A percentile compares a stretch with the other conserved stretches of the same genome.
phyloP scores from a whole-genome alignment of 2,888 invertebrate genomes.

The Allygus modestus region DNA sequence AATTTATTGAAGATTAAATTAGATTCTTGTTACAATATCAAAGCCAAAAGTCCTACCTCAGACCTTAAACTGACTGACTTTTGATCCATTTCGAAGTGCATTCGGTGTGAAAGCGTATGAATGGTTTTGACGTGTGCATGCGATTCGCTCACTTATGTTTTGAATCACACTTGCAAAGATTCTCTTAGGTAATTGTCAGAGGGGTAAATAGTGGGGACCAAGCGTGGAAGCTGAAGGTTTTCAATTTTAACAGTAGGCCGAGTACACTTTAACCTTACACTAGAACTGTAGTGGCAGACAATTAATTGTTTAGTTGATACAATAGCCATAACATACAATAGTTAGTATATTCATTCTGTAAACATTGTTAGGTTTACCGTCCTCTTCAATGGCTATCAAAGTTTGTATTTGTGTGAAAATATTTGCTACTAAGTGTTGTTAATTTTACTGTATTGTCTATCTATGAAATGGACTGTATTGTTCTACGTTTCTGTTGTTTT shows the following conservation, averaged over 20 bases:
- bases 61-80: slow-evolving; percentile 47
- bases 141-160: slow-evolving; percentile 41
- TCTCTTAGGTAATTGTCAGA: background rate
- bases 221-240: slow-evolving; percentile 33
- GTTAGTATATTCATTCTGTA: slow-evolving; percentile 5
- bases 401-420: background rate
- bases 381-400: slow-evolving; percentile 52
- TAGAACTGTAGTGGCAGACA: background rate
- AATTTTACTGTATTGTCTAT: background rate
- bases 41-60: slow-evolving; percentile 42
- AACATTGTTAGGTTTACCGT: slow-evolving; percentile 8
- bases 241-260: slow-evolving; percentile 8
- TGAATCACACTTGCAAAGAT: slow-evolving; percentile 56
- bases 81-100: slow-evolving; percentile 36
- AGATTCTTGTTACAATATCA: too few relatives aligned
- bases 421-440: background rate
- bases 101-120: slow-evolving; percentile 13
- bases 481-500: background rate
- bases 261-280: slow-evolving; percentile 8
- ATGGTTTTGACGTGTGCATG: slow-evolving; percentile 7
- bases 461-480: background rate
- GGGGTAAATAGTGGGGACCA: slow-evolving; percentile 25
- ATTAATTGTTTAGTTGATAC: slow-evolving; percentile 1
- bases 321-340: slow-evolving; percentile 42
- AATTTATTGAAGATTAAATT: too few relatives aligned